Evolutionary conservation across 37 sponge, comb jelly and placozoan species (phyloP).

Genomic region (Ianthella basta): DNA sequence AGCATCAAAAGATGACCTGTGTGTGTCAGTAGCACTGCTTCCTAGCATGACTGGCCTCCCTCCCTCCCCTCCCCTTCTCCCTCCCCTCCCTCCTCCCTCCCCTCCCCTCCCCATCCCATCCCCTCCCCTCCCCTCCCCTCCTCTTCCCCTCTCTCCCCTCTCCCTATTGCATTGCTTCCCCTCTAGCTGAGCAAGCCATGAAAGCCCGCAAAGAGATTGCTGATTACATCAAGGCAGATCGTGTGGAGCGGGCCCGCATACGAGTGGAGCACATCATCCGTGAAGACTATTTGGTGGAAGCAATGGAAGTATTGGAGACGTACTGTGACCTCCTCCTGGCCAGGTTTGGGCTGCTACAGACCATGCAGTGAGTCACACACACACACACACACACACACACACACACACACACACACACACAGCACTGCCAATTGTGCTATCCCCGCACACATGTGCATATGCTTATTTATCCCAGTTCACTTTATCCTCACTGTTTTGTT

Average conservation of each 20-base stretch:
- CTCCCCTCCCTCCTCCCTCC: too few relatives aligned
- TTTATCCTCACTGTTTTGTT: too few relatives aligned
- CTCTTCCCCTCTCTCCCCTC: not conserved
- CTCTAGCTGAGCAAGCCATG: constrained; percentile 92
- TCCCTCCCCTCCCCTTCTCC: too few relatives aligned
- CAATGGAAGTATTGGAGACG: constrained; percentile 94
- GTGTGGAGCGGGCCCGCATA: constrained; percentile 93
- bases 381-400: not conserved
- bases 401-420: constrained; percentile 9
- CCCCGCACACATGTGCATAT: too few relatives aligned
- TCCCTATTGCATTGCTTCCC: not conserved
- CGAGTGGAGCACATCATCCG: constrained; percentile 99
- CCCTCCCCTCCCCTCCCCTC: not conserved
- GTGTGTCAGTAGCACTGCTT: too few relatives aligned
- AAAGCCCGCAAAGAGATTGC: constrained; percentile 99
- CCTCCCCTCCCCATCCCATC: too few relatives aligned
- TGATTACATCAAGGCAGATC: constrained; percentile 87
- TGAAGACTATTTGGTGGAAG: constrained; percentile 99
- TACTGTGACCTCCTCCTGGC: constrained; percentile 99
- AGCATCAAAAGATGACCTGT: too few relatives aligned
- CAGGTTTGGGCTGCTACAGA: constrained; percentile 94
- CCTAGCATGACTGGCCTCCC: too few relatives aligned
- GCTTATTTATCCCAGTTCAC: too few relatives aligned
- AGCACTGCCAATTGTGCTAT: too few relatives aligned
- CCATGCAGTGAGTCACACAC: constrained; percentile 60